Percentiles rank a stretch among this genome's conserved stretches.
These are phyloP conservation scores for Anolis apletophallus DNA, from an alignment of 2,797 vertebrate genomes.

Conservation along the genomic window DNA sequence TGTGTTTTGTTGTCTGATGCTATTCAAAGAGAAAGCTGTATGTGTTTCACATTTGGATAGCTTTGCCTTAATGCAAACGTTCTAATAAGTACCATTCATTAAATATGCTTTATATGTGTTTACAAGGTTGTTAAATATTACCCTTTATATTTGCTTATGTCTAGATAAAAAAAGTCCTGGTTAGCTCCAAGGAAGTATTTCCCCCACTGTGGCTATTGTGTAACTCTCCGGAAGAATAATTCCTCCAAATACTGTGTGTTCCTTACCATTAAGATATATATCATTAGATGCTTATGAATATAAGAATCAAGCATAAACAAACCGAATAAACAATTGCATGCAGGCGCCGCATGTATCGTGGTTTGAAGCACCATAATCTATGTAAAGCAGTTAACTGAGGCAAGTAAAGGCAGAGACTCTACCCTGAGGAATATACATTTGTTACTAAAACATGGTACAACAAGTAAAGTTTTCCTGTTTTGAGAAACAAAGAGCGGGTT, in stretches of 20 bases:
- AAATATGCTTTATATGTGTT: background rate
- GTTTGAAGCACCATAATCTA: background rate
- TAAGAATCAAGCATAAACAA: background rate
- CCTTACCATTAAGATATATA: background rate
- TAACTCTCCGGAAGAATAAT: background rate
- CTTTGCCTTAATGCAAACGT: background rate
- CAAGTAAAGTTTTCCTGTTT: background rate
- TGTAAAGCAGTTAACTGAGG: background rate
- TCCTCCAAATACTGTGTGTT: background rate
- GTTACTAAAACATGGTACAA: background rate
- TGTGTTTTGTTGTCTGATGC: background rate
- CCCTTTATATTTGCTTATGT: background rate
- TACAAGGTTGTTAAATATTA: background rate
- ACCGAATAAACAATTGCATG: background rate
- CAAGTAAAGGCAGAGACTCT: background rate
- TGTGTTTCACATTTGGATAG: background rate
- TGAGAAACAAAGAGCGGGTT: background rate
- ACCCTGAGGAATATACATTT: slow-evolving; percentile 1
- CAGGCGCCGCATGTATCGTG: background rate
- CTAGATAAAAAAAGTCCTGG: background rate
- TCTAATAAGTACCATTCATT: background rate
- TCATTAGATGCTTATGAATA: accelerated
- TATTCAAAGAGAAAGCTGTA: background rate
- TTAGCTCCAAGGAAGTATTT: background rate
- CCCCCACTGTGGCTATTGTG: background rate